Evolutionary conservation across 64 coral and sea anemone species (phyloP), one percentile per base, ranked within the genome.

Genomic region (Orbicella faveolata): DNA sequence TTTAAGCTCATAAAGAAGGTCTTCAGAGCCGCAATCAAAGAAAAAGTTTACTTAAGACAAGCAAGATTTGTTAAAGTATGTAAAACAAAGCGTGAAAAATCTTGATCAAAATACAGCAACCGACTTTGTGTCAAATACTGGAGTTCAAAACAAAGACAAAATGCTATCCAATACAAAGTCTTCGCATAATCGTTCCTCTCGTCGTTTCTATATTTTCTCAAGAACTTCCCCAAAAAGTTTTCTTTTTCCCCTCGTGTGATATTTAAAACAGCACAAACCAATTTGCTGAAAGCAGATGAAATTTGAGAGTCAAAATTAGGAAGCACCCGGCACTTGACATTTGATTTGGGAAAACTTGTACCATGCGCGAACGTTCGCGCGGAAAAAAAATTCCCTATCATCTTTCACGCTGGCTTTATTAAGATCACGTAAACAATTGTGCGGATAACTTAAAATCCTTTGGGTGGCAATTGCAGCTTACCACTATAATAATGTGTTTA

Each of bases 41-140:
- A 77, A 78, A 11, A 19, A 12, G 75, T 78, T 78, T 78, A 53
- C 41, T 52, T 78, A 78, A 39, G 26, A 78, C 75, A 52, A 78
- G 41, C 14, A 52, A 21, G 39, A 78, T 52, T 78, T 78, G 41
- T 2, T 78, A 2, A 78, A 20, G 18, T 23, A 48, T 9, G 39
- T 21, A 18, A 44, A 78, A 19, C 75, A 53, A 13, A 52, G 18
- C 6, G 19, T 2, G 39, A 78, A 37, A 21, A 51, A 77, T 21
- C 19, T 77, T 21, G 3, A 2, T 0, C 36, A 51, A 52, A 44
- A 37, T n/a, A 78, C 21, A 78, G 20, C 55, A 59, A 16, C 67
- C 67, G 67, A 33, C 4, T 11, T 33, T 25, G 64, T 67, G 67
- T 70, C 21, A 70, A 26, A 67, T 23, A 26, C 67, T 10, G 67